Conservation (phyloP, 2,113 vertebrate species). For the Pseudorectes ferrugineus region DNA sequence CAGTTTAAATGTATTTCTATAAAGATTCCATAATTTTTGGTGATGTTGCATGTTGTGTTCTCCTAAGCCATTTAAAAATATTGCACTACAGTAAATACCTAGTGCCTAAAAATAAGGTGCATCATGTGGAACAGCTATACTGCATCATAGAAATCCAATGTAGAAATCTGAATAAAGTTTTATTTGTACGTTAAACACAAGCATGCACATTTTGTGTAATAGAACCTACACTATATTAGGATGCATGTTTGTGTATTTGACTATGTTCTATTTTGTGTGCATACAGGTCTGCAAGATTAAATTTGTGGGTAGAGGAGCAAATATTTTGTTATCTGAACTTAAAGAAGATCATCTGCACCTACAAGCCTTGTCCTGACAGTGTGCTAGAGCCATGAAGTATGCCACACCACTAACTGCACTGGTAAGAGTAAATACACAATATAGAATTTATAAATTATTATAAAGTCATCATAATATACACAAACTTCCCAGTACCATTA, state of each 20-base stretch:
- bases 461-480: background rate
- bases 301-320: background rate
- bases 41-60: slow-evolving; percentile 8
- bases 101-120: background rate
- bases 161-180: background rate
- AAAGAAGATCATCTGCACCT: background rate
- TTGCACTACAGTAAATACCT: background rate
- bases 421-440: background rate
- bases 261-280: background rate
- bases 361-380: background rate
- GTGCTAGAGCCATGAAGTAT: background rate
- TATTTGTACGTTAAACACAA: background rate
- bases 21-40: slow-evolving; percentile 22
- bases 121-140: background rate
- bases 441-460: background rate
- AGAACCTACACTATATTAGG: background rate
- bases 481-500: background rate
- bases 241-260: background rate
- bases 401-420: background rate
- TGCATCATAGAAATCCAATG: background rate
- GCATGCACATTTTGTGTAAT: background rate
- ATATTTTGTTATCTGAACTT: background rate
- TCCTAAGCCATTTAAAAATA: slow-evolving; percentile 29
- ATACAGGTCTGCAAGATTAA: background rate
- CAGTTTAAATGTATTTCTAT: slow-evolving; percentile 40